These are phyloP conservation scores for Heteromyza rotundicornis DNA, from an alignment of 2,888 invertebrate genomes.

Conservation along the genomic window DNA sequence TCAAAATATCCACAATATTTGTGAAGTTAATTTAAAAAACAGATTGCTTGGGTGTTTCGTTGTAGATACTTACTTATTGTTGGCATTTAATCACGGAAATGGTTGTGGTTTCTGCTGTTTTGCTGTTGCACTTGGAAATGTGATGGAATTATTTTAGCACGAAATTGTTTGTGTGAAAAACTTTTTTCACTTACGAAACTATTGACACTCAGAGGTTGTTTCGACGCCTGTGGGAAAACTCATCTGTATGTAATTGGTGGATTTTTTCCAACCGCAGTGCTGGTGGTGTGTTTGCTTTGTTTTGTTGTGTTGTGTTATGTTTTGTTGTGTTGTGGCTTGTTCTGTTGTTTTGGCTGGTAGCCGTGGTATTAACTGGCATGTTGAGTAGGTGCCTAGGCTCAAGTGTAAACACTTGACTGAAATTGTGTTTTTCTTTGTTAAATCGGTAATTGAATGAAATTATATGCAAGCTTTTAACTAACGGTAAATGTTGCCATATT, in stretches of 20 bases:
- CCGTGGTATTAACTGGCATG: too few relatives aligned
- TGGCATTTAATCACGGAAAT: background rate
- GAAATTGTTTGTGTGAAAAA: background rate
- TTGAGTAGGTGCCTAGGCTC: too few relatives aligned
- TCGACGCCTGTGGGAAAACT: background rate
- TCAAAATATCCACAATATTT: background rate
- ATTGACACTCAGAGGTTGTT: background rate
- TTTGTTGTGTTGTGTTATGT: too few relatives aligned
- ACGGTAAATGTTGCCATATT: too few relatives aligned
- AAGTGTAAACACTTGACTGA: too few relatives aligned
- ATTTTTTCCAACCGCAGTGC: background rate
- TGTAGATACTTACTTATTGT: background rate
- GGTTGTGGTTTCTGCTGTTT: background rate
- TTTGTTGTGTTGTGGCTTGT: too few relatives aligned
- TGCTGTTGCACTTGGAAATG: background rate
- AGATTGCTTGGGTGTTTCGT: background rate
- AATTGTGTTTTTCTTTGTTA: too few relatives aligned
- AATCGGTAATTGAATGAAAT: too few relatives aligned
- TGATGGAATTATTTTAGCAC: background rate
- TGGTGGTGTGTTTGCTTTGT: background rate
- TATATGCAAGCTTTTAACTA: too few relatives aligned
- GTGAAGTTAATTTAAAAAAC: background rate
- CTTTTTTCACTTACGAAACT: background rate
- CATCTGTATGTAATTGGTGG: background rate
- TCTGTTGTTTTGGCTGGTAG: too few relatives aligned